Evolutionary conservation across 2,888 invertebrate species (phyloP).

Genomic region (Thymelicus sylvestris): DNA sequence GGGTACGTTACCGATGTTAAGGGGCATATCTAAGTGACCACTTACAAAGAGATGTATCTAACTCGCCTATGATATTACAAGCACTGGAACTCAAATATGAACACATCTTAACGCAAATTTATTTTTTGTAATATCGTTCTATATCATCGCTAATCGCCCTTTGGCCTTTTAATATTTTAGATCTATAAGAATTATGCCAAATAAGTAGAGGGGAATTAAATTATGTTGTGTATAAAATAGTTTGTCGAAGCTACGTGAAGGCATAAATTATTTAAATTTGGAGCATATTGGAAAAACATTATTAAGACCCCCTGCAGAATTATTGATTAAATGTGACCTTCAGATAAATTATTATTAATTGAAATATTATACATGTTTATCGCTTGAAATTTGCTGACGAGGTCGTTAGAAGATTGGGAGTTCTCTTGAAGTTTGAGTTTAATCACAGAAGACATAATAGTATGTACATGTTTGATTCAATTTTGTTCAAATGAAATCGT

Average conservation of each 20-base stretch:
- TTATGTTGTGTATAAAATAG: conserved; percentile 1
- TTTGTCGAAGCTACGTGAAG: neutral
- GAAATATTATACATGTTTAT: conserved; percentile 19
- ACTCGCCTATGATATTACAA: too few species aligned
- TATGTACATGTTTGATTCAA: neutral
- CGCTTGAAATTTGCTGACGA: neutral
- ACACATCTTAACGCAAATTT: too few species aligned
- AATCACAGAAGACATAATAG: too few species aligned
- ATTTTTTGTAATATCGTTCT: too few species aligned
- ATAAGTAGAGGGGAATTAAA: neutral
- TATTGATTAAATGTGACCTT: conserved; percentile 36
- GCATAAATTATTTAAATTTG: conserved; percentile 27
- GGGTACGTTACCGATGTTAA: too few species aligned
- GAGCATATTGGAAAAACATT: conserved; percentile 41
- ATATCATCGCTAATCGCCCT: neutral
- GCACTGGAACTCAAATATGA: too few species aligned
- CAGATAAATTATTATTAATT: conserved; percentile 39
- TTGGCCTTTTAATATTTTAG: neutral
- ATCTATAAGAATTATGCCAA: neutral
- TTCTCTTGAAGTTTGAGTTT: neutral
- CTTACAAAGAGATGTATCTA: too few species aligned
- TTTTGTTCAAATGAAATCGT: neutral
- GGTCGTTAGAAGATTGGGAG: neutral
- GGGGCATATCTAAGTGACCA: too few species aligned
- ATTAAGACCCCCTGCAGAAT: conserved; percentile 39